A percentile compares a stretch with the other conserved stretches of the same genome.
phyloP scores from a whole-genome alignment of 2,113 vertebrate species.

The Sphyrna mokarran region DNA sequence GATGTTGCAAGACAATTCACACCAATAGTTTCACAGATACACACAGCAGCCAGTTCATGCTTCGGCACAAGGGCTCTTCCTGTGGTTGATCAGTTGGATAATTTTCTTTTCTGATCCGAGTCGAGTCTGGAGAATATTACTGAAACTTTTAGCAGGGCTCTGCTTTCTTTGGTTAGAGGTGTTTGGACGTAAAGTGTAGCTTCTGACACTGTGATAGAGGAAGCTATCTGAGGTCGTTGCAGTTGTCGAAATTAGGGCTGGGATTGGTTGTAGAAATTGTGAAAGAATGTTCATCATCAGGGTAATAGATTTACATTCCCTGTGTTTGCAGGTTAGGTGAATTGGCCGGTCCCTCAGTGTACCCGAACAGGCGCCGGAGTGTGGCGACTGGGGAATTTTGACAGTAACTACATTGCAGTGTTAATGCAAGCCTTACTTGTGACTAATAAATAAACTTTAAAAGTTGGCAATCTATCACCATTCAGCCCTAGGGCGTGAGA shows the following conservation, averaged over 20 bases:
- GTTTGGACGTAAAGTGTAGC: background rate
- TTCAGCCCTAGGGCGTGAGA: too few relatives aligned
- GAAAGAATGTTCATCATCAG: background rate
- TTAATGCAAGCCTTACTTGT: too few relatives aligned
- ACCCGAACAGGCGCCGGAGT: too few relatives aligned
- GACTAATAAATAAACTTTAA: too few relatives aligned
- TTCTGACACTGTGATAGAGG: background rate
- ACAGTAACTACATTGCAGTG: too few relatives aligned
- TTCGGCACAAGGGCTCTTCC: background rate
- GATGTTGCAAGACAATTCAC: background rate
- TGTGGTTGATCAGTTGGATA: background rate
- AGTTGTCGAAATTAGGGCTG: background rate
- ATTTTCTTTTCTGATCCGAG: background rate
- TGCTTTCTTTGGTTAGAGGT: background rate
- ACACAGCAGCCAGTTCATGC: background rate
- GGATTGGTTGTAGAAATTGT: background rate
- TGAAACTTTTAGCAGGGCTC: background rate
- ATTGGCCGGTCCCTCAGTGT: too few relatives aligned
- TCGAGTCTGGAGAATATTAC: background rate
- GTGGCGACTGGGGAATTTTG: too few relatives aligned
- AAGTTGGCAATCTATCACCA: background rate
- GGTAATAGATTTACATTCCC: background rate
- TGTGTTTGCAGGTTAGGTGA: background rate
- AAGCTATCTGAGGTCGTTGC: background rate
- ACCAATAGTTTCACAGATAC: background rate